Evolutionary conservation across 2,888 invertebrate species (phyloP), one percentile per base, ranked within the genome.

Genomic region (Andrena bicolor): DNA sequence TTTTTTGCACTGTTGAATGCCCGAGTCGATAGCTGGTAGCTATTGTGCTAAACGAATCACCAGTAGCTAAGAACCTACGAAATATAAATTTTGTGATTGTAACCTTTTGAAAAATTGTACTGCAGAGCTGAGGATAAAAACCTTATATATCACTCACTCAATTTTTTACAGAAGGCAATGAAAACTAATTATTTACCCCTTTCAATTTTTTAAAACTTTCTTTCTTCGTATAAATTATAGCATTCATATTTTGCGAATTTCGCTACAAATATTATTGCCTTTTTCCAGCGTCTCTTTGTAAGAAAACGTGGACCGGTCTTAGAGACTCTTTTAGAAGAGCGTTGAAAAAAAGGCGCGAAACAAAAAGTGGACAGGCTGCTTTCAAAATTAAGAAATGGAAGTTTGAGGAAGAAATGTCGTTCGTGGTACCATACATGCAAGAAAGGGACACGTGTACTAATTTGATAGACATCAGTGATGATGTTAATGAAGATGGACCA

Each of bases 1-100:
- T 72, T 13, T 28, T 49, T 56, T 60, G 60, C n/a, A 72, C 65
- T 10, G 65, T 77, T 71, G 65, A 30, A 26, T 26, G 26, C 26
- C 26, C 26, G 26, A 26, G 26, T 26, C 26, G 26, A 26, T 26
- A 26, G 26, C 77, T 77, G 16, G 7, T 41, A 56, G 72, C n/a
- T 51, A 77, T 73, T 35, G 77, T 77, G 61, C n/a, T 60, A 49
- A 72, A 77, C 16, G 60, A 77, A 65, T 74, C 56, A 35, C 73
- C 73, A 56, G 73, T 73, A 65, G 41, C 48, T 60, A 58, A 51
- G n/a, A 51, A 51, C n/a, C 51, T n/a, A 51, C 51, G 51, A 20
- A 16, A 35, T 51, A 51, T 51, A 16, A 51, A 51, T 51, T 51
- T 51, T 51, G 16, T 20, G 5, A 51, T 1, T 51, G 2, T 51